These are phyloP conservation scores for Chunga burmeisteri DNA, from an alignment of 2,113 vertebrate species.

Conservation along the genomic window DNA sequence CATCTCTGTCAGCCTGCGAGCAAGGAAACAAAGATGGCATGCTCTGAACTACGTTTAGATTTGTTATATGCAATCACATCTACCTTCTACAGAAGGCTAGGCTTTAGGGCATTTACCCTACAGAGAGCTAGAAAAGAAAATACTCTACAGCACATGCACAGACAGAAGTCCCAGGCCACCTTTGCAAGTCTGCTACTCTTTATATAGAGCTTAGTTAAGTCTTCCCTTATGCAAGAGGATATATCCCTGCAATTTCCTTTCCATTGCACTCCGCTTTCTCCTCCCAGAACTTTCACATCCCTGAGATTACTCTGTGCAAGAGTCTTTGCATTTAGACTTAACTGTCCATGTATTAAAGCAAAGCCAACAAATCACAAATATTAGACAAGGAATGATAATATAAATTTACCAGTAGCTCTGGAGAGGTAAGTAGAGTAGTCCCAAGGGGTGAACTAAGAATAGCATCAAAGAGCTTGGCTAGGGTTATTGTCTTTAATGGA, in stretches of 20 bases:
- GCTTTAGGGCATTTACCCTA: neutral
- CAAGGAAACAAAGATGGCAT: neutral
- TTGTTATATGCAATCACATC: neutral
- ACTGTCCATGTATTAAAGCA: constrained; percentile 20
- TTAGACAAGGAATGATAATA: constrained; percentile 51
- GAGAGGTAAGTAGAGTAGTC: constrained; percentile 35
- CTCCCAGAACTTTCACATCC: neutral
- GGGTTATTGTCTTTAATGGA: constrained; percentile 60
- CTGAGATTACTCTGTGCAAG: neutral
- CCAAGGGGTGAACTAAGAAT: constrained; percentile 48
- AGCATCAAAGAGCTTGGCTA: constrained; percentile 32
- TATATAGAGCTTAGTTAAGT: neutral
- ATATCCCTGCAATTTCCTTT: neutral
- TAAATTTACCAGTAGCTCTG: constrained; percentile 46
- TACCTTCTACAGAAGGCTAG: neutral
- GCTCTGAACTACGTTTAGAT: fast-evolving
- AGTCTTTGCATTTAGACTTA: constrained; percentile 18
- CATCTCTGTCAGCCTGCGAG: neutral
- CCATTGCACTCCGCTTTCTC: neutral
- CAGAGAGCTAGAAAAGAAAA: neutral
- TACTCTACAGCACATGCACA: neutral
- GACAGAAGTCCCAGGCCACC: neutral
- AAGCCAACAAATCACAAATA: constrained; percentile 56
- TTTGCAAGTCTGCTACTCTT: neutral
- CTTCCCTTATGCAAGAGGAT: neutral